These are phyloP conservation scores for Sesamia inferens DNA, from an alignment of 2,888 invertebrate genomes.

Conservation along the genomic window DNA sequence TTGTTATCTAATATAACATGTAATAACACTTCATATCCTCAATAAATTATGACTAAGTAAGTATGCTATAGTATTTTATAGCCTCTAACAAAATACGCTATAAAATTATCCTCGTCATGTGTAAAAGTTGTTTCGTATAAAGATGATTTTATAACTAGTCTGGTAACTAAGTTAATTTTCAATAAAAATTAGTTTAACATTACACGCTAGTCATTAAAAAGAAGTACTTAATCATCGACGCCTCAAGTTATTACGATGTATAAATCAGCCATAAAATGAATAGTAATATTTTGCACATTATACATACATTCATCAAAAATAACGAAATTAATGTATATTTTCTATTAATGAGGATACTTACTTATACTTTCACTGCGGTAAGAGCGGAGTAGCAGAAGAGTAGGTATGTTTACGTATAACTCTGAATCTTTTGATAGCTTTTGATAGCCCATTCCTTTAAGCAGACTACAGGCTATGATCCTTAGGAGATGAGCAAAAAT, in stretches of 20 bases:
- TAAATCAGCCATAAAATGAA: conserved; percentile 38
- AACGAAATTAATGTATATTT: conserved; percentile 27
- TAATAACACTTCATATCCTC: not conserved
- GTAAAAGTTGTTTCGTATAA: conserved; percentile 13
- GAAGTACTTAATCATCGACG: conserved; percentile 30
- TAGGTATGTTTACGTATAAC: too few relatives aligned
- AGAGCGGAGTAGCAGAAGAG: not conserved
- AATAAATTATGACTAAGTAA: not conserved
- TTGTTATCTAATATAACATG: not conserved
- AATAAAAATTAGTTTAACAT: conserved; percentile 37
- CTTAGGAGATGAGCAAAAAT: not conserved
- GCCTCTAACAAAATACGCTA: not conserved
- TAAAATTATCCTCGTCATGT: conserved; percentile 10
- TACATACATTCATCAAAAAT: conserved; percentile 30
- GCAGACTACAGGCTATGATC: not conserved
- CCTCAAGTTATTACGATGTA: conserved; percentile 7
- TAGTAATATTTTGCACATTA: conserved; percentile 25
- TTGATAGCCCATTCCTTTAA: not conserved
- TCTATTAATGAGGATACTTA: not conserved
- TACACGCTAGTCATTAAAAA: conserved; percentile 20
- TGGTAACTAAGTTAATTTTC: conserved; percentile 32
- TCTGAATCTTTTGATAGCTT: not conserved
- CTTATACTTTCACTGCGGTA: too few relatives aligned
- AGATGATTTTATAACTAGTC: conserved; percentile 33
- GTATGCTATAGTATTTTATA: not conserved